Conservation (phyloP, 2,888 invertebrate species). For the Ormia ochracea region DNA sequence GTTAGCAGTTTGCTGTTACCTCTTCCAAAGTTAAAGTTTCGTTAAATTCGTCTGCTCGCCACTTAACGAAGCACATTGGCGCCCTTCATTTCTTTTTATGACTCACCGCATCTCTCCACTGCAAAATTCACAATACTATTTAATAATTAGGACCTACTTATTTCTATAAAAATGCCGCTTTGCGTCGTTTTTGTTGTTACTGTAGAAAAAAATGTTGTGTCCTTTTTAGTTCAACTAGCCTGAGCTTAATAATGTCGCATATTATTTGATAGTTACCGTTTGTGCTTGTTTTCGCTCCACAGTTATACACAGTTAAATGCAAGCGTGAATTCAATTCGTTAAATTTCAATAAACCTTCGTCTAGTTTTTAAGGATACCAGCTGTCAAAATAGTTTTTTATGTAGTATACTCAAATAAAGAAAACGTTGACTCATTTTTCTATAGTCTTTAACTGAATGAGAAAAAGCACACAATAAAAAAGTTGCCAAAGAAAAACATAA, state of each 20-base stretch:
- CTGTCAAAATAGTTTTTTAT: slow-evolving; percentile 28
- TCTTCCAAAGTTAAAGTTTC: slow-evolving; percentile 72
- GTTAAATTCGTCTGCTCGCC: slow-evolving; percentile 67
- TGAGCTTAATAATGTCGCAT: too few relatives aligned
- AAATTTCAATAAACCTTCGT: slow-evolving; percentile 23
- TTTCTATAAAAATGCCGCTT: not conserved
- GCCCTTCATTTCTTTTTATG: slow-evolving; percentile 51
- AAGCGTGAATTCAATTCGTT: slow-evolving; percentile 3
- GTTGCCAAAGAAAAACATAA: too few relatives aligned
- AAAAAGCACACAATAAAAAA: too few relatives aligned
- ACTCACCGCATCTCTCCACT: slow-evolving; percentile 10
- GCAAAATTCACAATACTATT: not conserved
- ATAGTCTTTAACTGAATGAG: not conserved
- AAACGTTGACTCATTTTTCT: slow-evolving; percentile 53
- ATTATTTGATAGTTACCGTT: not conserved
- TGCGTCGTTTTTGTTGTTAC: not conserved
- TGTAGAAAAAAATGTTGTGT: not conserved
- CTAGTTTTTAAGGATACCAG: slow-evolving; percentile 34
- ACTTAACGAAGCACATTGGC: slow-evolving; percentile 56
- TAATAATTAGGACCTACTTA: slow-evolving; percentile 44
- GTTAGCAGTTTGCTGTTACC: slow-evolving; percentile 72
- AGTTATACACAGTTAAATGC: not conserved
- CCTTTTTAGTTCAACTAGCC: not conserved
- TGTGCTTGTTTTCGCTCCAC: not conserved
- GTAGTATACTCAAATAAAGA: not conserved